Evolutionary conservation across 2,888 invertebrate genomes (phyloP), one percentile per base, ranked within the genome.

Genomic region (Podotricha telesiphe): DNA sequence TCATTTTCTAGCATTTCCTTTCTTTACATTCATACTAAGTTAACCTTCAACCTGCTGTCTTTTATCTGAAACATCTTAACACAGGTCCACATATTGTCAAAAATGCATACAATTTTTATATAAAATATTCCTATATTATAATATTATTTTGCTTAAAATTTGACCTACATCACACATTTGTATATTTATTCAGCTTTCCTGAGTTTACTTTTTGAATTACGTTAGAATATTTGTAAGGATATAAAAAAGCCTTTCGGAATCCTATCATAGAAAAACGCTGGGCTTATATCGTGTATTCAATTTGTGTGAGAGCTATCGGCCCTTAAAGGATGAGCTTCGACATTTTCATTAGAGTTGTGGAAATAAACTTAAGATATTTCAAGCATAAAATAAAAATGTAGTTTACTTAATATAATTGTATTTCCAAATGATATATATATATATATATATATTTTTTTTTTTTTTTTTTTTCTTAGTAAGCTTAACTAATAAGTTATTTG

Each of bases 211-310:
- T 58, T 59, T 40, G 42, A 45, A 59, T 42, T 59, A 59, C n/a
- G 22, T 42, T 59, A 42, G 42, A 58, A 58, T 58, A 59, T 59
- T 42, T 59, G 42, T 59, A 22, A 22, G 22, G 42, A 45, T 42
- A 59, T 59, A 88, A 88, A 89, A 88, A 85, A 89, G 87, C 86
- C 89, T 87, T 86, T 84, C 75, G 89, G 88, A 90, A 89, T 88
- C 87, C 84, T 87, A 53, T 86, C 85, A 88, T 89, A 89, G 86
- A 84, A 83, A 85, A 85, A 84, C 80, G 83, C 83, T 85, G 88
- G 88, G 89, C 89, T 89, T 91, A 91, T 90, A 87, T 87, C 86
- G 83, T 88, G 88, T 89, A 88, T 91, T 91, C 90, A 89, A 90
- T 90, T 90, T 90, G 86, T 82, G 86, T 87, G 83, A 88, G 84